Evolutionary conservation across 2,888 invertebrate species (phyloP).

Genomic region (Linyphia triangularis): DNA sequence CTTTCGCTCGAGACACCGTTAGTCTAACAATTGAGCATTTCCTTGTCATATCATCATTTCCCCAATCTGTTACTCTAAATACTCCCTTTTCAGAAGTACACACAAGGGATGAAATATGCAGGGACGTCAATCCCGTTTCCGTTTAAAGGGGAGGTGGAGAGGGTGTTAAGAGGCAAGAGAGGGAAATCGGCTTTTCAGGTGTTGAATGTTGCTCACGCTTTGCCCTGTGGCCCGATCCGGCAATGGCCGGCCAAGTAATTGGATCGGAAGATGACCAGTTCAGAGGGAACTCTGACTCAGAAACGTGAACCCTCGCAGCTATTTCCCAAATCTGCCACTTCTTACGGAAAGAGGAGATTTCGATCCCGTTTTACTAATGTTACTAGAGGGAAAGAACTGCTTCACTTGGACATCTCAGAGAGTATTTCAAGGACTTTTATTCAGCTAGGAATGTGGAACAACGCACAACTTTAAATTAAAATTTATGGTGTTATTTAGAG

Average conservation of each 20-base stretch:
- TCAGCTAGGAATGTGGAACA: not conserved
- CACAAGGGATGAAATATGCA: constrained; percentile 35
- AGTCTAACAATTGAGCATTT: too few relatives aligned
- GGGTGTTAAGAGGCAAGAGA: constrained; percentile 27
- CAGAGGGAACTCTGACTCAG: constrained; percentile 34
- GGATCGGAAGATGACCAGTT: constrained; percentile 67
- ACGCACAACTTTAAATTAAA: not conserved
- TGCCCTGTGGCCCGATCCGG: constrained; percentile 56
- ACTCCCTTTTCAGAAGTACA: not conserved
- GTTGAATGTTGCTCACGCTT: constrained; percentile 70
- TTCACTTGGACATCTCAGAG: not conserved
- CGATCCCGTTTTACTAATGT: not conserved
- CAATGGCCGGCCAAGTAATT: constrained; percentile 58
- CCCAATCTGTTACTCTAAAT: too few relatives aligned
- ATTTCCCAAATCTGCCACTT: constrained; percentile 48
- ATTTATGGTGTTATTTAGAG: not conserved
- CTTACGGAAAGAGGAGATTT: constrained; percentile 12
- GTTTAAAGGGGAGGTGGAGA: constrained; percentile 19
- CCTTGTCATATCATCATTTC: too few relatives aligned
- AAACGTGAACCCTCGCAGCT: constrained; percentile 58
- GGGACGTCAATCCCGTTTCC: constrained; percentile 10
- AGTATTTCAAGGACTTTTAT: not conserved
- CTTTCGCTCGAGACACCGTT: too few relatives aligned
- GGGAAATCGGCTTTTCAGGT: constrained; percentile 70
- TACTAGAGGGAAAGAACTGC: not conserved